phyloP scores from a whole-genome alignment of 2,888 invertebrate species.

The Pyrrhia umbra region DNA sequence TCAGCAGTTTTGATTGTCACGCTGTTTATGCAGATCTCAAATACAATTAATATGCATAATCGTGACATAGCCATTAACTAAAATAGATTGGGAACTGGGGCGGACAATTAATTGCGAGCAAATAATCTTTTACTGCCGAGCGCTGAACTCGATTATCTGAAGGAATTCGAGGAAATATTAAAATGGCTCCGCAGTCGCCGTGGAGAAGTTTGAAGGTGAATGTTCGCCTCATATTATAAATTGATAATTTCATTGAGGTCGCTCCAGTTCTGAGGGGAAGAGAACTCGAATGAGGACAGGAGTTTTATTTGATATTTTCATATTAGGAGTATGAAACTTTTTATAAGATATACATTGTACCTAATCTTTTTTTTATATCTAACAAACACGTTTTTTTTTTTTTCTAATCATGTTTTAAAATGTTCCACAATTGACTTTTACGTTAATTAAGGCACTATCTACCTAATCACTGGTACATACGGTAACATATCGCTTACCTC shows the following conservation, averaged over 20 bases:
- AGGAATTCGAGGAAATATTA: slow-evolving; percentile 22
- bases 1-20: too few relatives aligned
- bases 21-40: too few relatives aligned
- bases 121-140: slow-evolving; percentile 25
- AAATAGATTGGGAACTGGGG: neutral
- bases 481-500: slow-evolving; percentile 91
- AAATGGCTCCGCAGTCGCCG: slow-evolving; percentile 8
- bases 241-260: slow-evolving; percentile 4
- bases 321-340: too few relatives aligned
- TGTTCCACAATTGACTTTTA: too few relatives aligned
- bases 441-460: too few relatives aligned
- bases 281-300: neutral
- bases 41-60: too few relatives aligned
- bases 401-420: too few relatives aligned
- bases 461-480: too few relatives aligned
- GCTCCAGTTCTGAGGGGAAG: neutral
- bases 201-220: slow-evolving; percentile 25
- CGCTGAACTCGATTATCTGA: slow-evolving; percentile 31
- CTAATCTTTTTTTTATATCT: too few relatives aligned
- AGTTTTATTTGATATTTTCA: neutral
- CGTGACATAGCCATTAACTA: neutral
- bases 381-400: too few relatives aligned
- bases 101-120: slow-evolving; percentile 26
- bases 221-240: slow-evolving; percentile 1
- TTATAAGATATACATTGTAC: too few relatives aligned